These are phyloP conservation scores for Gymnosoma rotundatum DNA, from an alignment of 2,888 invertebrate genomes.

Conservation along the genomic window DNA sequence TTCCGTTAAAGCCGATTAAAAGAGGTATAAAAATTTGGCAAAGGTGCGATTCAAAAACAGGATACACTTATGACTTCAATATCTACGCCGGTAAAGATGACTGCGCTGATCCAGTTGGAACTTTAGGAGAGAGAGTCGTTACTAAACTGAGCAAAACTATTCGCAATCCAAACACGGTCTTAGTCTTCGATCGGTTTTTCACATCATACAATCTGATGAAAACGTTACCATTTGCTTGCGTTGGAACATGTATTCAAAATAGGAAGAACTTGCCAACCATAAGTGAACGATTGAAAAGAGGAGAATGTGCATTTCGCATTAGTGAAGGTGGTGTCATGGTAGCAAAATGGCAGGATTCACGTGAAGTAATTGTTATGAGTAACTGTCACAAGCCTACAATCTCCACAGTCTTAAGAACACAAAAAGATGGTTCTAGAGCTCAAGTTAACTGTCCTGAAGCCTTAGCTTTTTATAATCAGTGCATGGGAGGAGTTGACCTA, in stretches of 20 bases:
- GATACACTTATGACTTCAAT: constrained; percentile 25
- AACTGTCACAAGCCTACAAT: constrained; percentile 21
- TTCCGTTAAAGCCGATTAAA: constrained; percentile 22
- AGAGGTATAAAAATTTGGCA: constrained; percentile 25
- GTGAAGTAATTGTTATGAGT: no score
- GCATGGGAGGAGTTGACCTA: no score
- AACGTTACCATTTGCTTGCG: no score
- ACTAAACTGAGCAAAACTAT: no score
- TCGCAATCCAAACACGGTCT: no score
- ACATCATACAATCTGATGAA: no score
- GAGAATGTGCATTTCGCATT: constrained; percentile 31
- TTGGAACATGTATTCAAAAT: constrained; percentile 23
- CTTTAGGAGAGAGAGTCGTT: background rate
- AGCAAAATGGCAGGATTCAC: constrained; percentile 25
- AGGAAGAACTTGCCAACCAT: constrained; percentile 17
- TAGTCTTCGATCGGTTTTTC: no score
- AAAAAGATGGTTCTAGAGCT: constrained; percentile 36
- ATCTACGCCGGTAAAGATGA: constrained; percentile 18
- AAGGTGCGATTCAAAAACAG: constrained; percentile 26
- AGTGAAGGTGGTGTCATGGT: constrained; percentile 31
- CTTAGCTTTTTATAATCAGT: no score
- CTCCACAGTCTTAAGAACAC: constrained; percentile 13
- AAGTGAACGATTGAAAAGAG: constrained; percentile 27
- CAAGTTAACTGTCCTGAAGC: no score
- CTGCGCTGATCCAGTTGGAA: constrained; percentile 1